Evolutionary conservation across 1,140 invertebrate species (phyloP).

Genomic region (Neotoxoptera formosana): DNA sequence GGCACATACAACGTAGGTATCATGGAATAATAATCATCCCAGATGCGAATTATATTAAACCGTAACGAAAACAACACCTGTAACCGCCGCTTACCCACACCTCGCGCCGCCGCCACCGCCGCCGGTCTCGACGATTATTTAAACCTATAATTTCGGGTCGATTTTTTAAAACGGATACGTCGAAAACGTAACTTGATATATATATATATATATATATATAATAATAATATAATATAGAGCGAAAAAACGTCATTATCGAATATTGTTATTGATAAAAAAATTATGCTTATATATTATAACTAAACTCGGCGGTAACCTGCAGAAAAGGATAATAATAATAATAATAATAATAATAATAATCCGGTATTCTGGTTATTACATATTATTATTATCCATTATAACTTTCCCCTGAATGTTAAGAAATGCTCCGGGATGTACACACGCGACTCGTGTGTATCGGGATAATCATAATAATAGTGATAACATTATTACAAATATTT

Average conservation of each 20-base stretch:
- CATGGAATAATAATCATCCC: background rate
- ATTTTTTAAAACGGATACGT: background rate
- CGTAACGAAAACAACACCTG: too few species aligned
- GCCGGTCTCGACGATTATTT: too few species aligned
- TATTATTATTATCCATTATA: background rate
- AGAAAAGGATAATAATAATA: too few species aligned
- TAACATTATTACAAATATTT: slow-evolving; percentile 11
- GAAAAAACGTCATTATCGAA: background rate
- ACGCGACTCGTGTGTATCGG: background rate
- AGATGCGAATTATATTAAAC: background rate
- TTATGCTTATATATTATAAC: background rate
- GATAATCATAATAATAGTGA: background rate
- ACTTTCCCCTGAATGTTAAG: slow-evolving; percentile 4
- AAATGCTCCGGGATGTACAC: slow-evolving; percentile 1
- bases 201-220: too few species aligned
- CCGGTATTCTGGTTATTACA: background rate
- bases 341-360: too few species aligned
- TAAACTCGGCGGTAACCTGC: background rate
- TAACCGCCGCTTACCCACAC: too few species aligned
- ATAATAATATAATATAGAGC: too few species aligned
- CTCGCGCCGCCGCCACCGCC: too few species aligned
- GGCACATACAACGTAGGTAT: too few species aligned
- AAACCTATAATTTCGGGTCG: background rate
- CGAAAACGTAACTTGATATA: background rate
- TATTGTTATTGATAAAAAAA: background rate